A percentile compares a stretch with the other conserved stretches of the same genome.
Conservation (phyloP, 2,113 vertebrate genomes). For the Nothocercus julius region DNA sequence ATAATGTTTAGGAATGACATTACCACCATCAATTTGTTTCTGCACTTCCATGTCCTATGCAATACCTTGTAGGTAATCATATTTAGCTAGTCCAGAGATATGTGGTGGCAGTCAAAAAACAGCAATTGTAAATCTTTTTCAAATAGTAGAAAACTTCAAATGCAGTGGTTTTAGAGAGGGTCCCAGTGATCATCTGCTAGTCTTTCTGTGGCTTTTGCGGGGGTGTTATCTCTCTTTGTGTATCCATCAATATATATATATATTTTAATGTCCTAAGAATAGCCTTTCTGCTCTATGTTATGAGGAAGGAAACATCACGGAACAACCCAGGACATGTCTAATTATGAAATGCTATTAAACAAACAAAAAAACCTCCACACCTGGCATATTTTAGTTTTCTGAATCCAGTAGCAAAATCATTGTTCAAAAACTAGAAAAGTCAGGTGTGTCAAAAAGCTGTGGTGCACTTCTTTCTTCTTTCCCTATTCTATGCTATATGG, state of each 20-base stretch:
- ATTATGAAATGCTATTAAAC: neutral
- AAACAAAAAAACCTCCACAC: neutral
- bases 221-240: neutral
- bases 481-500: neutral
- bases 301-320: neutral
- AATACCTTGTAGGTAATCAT: neutral
- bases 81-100: neutral
- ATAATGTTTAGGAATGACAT: neutral
- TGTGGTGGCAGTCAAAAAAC: too few relatives aligned
- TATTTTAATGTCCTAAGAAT: neutral
- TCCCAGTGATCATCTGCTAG: neutral
- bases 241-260: neutral
- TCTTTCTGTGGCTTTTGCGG: neutral
- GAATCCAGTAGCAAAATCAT: neutral
- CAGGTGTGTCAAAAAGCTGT: neutral
- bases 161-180: neutral
- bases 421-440: neutral
- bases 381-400: neutral
- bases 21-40: neutral
- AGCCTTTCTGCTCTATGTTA: neutral
- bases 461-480: fast-evolving
- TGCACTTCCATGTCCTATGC: neutral
- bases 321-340: neutral
- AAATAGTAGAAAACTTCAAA: neutral
- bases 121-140: neutral